These are phyloP conservation scores for Schizopygopsis malacanthus DNA, from an alignment of 2,797 vertebrate genomes.

Conservation along the genomic window DNA sequence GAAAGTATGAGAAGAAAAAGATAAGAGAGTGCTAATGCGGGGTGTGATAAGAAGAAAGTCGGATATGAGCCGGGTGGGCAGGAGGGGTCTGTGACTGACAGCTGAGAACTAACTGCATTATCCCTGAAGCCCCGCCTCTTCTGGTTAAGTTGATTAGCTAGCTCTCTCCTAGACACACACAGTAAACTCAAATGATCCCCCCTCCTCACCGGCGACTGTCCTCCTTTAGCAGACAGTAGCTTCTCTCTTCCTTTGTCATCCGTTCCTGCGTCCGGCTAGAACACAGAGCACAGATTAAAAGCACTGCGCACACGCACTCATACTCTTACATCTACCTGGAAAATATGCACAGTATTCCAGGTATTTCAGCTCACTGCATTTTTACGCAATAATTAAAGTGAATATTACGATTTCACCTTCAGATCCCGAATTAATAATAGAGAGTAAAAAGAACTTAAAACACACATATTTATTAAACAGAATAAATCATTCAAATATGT, in stretches of 20 bases:
- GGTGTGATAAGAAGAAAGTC: background rate
- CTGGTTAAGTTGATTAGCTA: constrained; percentile 59
- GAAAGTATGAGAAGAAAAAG: background rate
- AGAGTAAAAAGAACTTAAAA: background rate
- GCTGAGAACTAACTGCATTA: constrained; percentile 51
- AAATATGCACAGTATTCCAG: constrained; percentile 6
- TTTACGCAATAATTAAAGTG: background rate
- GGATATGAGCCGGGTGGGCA: background rate
- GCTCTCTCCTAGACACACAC: constrained; percentile 48
- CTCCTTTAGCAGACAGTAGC: constrained; percentile 61
- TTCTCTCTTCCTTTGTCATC: constrained; percentile 71
- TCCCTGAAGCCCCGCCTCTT: constrained; percentile 67
- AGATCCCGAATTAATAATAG: background rate
- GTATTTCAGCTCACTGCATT: constrained; percentile 31
- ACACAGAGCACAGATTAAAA: constrained; percentile 56
- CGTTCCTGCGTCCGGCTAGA: constrained; percentile 59
- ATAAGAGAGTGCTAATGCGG: constrained; percentile 11
- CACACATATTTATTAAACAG: background rate
- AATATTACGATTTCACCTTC: background rate
- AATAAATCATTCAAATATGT: background rate
- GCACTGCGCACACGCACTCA: constrained; percentile 5
- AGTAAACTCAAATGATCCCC: constrained; percentile 27
- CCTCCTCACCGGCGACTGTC: constrained; percentile 55
- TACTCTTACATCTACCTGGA: constrained; percentile 3
- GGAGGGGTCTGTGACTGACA: constrained; percentile 41